Evolutionary conservation across 2,797 vertebrate species (phyloP), one percentile per base, ranked within the genome.

Genomic region (Poecile montanus): DNA sequence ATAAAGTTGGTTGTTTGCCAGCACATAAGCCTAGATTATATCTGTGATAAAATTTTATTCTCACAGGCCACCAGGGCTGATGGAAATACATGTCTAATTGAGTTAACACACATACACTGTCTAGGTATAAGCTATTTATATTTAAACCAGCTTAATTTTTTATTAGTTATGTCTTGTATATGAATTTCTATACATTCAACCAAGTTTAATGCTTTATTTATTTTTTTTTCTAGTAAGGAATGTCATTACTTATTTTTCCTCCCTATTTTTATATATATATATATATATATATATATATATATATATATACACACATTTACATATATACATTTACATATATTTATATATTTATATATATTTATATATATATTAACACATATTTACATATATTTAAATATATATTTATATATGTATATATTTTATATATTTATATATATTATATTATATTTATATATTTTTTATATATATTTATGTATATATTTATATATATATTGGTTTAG

Each of bases 121-220:
- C 27, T 77, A 47, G 4, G 54, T 20, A n/a, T 13, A 62, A 26
- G 5, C 4, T 56, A 65, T 54, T 65, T 6, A 47, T 58, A 11
- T 53, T 34, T 70, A 65, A 78, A 71, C 1, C 30, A 27, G 16
- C 9, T 2, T 40, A 42, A 16, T 9, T 40, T 63, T 81, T 77
- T 12, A 80, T 27, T 71, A n/a, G 11, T 77, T 90, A 12, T 56
- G 17, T 53, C 1, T 3, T 4, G 4, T 67, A 18, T 58, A 70
- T 44, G 60, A 8, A 62, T 62, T 70, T 62, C 3, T 74, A 23
- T 48, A 15, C 12, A 36, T 78, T 58, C 25, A 81, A 53, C 16
- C 20, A 78, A 6, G 5, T 58, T 9, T 16, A 71, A 51, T 26
- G 3, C 2, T 58, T 54, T 29, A 2, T 7, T 0, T 1, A 14